A percentile compares a stretch with the other conserved stretches of the same genome.
These are phyloP conservation scores for Cyprinus carpio DNA, from an alignment of 2,113 vertebrate species.

Conservation along the genomic window DNA sequence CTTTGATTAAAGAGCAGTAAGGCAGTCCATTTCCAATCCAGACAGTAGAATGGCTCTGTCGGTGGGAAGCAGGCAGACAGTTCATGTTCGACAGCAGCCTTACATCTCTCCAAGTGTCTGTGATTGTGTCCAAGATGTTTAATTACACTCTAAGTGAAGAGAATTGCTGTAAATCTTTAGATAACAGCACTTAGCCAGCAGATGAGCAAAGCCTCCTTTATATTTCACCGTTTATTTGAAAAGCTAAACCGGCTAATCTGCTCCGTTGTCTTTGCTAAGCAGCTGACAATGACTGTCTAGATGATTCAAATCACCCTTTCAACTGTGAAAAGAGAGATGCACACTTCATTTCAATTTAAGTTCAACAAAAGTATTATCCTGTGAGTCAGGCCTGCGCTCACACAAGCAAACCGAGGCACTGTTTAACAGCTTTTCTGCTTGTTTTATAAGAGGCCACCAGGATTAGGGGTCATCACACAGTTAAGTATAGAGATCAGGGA, in stretches of 20 bases:
- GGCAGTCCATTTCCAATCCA: slow-evolving; percentile 77
- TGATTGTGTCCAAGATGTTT: slow-evolving; percentile 71
- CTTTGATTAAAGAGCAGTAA: slow-evolving; percentile 64
- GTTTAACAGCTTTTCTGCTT: slow-evolving; percentile 10
- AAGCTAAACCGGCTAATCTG: slow-evolving; percentile 55
- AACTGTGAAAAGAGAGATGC: slow-evolving; percentile 8
- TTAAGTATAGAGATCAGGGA: neutral
- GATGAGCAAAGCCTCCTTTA: slow-evolving; percentile 32
- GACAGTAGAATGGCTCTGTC: slow-evolving; percentile 72
- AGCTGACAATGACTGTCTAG: slow-evolving; percentile 25
- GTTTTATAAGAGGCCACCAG: neutral
- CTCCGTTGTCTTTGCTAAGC: slow-evolving; percentile 50
- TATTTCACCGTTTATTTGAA: slow-evolving; percentile 32
- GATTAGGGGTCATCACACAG: slow-evolving; percentile 13
- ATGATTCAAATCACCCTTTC: slow-evolving; percentile 30
- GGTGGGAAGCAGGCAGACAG: slow-evolving; percentile 71
- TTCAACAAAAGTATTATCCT: slow-evolving; percentile 9
- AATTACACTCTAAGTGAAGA: slow-evolving; percentile 73
- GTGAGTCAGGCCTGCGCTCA: neutral
- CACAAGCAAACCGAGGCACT: neutral
- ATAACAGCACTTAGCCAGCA: slow-evolving; percentile 61
- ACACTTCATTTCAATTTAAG: slow-evolving; percentile 25
- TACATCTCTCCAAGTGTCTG: slow-evolving; percentile 66
- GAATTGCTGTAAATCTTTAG: slow-evolving; percentile 69
- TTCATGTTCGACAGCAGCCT: slow-evolving; percentile 66